Evolutionary conservation across 2,888 invertebrate species (phyloP), one percentile per base, ranked within the genome.

Genomic region (Dicranocentrus wangi): DNA sequence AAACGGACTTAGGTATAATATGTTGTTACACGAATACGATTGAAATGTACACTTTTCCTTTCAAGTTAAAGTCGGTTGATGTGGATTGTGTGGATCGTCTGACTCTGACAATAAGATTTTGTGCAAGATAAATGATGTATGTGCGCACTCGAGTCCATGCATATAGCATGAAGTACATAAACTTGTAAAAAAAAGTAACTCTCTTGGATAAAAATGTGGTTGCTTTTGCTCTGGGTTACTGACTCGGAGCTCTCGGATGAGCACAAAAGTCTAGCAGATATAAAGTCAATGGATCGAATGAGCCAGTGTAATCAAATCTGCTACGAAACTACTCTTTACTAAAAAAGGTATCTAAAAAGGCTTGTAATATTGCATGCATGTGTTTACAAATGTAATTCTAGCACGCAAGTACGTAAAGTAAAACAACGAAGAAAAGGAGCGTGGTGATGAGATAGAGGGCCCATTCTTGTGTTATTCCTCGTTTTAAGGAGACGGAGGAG

Each of bases 151-250:
- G 39, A 39, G n/a, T n/a, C n/a, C n/a, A n/a, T n/a, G n/a, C n/a
- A n/a, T n/a, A 43, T n/a, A 43, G 51, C 10, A 55, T 25, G 25
- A 25, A 25, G 25, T 55, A 25, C 53, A 21, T 8, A 19, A 39
- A 47, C 13, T 10, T 47, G 47, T 10, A 32, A 32, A 7, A 17
- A 19, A 8, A 17, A 51, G 3, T 51, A 19, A 47, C 47, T 47
- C 47, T 47, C 13, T 47, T 8, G 53, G 23, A 53, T 17, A 25
- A 55, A 32, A 61, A 61, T 23, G 32, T 61, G 21, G 13, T 32
- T 61, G n/a, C n/a, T 5, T 17, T 32, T 60, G 65, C 73, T 73
- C 27, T 73, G 42, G 73, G 73, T 73, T 73, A 73, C 73, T 73
- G 73, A 73, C 73, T 65, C 73, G 43, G 8, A n/a, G 25, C 28